Evolutionary conservation across 1,140 invertebrate species (phyloP), one percentile per base, ranked within the genome.

Genomic region (Procambarus clarkii): DNA sequence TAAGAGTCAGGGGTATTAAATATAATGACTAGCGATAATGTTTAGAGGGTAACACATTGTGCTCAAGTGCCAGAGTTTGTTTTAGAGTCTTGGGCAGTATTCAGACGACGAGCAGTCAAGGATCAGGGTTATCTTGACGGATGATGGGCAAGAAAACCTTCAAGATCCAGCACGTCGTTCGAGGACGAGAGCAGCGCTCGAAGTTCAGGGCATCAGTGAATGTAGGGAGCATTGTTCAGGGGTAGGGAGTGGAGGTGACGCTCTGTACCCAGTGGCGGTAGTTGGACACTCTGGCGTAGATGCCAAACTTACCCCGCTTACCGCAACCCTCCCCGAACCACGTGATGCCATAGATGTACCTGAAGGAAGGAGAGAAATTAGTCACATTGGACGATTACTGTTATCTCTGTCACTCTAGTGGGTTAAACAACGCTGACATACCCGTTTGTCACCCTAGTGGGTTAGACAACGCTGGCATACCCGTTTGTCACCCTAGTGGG

Each of bases 251-350:
- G 50, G 90, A 82, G 76, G 97, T 96, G 48, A 96, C 95, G 93
- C 95, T 95, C 92, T 96, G 95, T 80, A 99, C 98, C 98, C 98
- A 99, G 7, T 95, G 95, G 3, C 98, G 96, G 94, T 98, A 98
- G 94, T 98, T 98, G 13, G 97, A 96, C 4, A 98, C 96, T 93
- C 96, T 96, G 2, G 97, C 97, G 93, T 99, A 99, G 89, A 99
- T 98, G 4, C 98, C 98, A 93, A 97, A 98, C 94, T 98, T 98
- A 77, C 97, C 97, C 80, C 96, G 96, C 93, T 97, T 96, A 7
- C 98, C 98, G 94, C 98, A 99, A 34, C 98, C 98, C 94, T 99
- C 98, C 0, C 98, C 98, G 93, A 98, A 99, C 94, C 98, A 98
- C 0, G 98, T 99, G 64, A 99, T 98, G 3, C 98, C 98, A 94